Evolutionary conservation across 2,797 vertebrate species (phyloP).

Genomic region (Podargus strigoides): DNA sequence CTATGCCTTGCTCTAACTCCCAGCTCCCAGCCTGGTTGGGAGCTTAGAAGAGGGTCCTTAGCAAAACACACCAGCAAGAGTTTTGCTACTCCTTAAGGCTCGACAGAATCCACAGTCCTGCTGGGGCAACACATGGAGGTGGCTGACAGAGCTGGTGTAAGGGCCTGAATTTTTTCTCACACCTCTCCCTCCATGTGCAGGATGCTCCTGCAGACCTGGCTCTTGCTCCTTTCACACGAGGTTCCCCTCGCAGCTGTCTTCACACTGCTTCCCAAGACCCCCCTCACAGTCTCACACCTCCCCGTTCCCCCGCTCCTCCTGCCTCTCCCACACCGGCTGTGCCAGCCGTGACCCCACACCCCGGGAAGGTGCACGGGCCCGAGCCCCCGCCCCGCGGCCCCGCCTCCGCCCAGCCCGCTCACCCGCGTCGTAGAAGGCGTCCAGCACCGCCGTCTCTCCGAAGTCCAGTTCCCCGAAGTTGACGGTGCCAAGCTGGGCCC

Average conservation of each 20-base stretch:
- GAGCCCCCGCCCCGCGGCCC: not conserved
- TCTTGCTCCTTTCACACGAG: not conserved
- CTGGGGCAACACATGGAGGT: accelerated
- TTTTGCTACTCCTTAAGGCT: too few relatives aligned
- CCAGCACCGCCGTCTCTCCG: slow-evolving; percentile 86
- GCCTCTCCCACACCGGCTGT: accelerated
- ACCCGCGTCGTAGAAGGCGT: slow-evolving; percentile 93
- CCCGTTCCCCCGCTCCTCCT: accelerated
- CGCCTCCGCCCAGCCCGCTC: not conserved
- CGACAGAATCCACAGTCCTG: accelerated
- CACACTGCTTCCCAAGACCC: not conserved
- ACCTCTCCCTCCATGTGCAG: not conserved
- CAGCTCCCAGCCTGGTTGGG: not conserved
- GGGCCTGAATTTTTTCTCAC: not conserved
- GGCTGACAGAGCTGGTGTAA: accelerated
- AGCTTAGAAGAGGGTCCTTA: not conserved
- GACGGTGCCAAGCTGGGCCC: slow-evolving; percentile 83
- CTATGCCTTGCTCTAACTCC: accelerated
- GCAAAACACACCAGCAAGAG: not conserved
- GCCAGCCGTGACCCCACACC: not conserved
- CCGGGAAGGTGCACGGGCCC: not conserved
- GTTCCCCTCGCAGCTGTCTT: not conserved
- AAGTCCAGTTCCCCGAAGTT: slow-evolving; percentile 89
- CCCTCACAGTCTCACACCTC: not conserved
- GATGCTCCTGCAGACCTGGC: not conserved